Percentiles rank a stretch among this genome's conserved stretches.
Conservation (phyloP, 2,113 vertebrate genomes). For the Ceyx melanurus region DNA sequence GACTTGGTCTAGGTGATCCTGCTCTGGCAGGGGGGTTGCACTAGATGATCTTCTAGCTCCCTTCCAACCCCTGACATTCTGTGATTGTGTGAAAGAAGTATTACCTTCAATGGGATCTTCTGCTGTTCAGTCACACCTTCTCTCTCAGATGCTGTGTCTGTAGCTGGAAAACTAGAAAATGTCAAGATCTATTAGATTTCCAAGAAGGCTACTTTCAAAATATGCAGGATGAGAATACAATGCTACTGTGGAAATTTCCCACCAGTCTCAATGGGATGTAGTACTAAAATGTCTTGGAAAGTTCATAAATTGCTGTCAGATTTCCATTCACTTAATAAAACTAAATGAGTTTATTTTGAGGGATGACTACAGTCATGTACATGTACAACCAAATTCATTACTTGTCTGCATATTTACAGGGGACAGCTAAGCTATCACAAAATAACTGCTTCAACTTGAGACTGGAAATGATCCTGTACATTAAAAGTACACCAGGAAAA, state of each 20-base stretch:
- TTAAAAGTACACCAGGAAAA: background rate
- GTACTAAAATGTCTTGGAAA: background rate
- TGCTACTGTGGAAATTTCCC: background rate
- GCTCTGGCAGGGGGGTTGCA: no score
- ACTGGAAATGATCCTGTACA: background rate
- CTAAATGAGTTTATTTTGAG: background rate
- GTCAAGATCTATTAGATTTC: slow-evolving; percentile 10
- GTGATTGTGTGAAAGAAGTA: background rate
- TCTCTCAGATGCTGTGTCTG: background rate
- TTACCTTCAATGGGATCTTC: slow-evolving; percentile 64
- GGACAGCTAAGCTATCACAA: background rate
- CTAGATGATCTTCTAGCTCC: no score
- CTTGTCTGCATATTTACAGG: background rate
- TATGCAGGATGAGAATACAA: background rate
- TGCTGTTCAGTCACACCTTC: background rate
- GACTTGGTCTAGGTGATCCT: no score
- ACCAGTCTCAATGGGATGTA: background rate
- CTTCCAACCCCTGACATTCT: no score
- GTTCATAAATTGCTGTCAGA: background rate
- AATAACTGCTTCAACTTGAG: background rate
- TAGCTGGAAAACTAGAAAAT: slow-evolving; percentile 67
- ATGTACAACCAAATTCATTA: background rate
- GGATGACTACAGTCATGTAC: background rate
- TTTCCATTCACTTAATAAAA: background rate
- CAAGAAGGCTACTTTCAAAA: background rate